phyloP scores from a whole-genome alignment of 2,888 invertebrate genomes.

The Dorcus parallelipipedus region DNA sequence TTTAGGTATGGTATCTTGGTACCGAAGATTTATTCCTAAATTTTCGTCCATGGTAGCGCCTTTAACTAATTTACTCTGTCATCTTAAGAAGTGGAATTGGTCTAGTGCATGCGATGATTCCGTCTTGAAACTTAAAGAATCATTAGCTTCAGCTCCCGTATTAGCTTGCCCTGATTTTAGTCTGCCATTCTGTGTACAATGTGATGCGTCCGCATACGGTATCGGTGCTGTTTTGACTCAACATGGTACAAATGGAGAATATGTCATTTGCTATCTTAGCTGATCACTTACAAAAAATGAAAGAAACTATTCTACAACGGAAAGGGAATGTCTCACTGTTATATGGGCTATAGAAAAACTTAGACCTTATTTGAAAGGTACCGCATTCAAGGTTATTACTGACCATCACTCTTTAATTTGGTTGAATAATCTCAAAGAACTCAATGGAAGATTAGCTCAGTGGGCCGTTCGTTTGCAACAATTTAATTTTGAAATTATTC shows the following conservation, averaged over 20 bases:
- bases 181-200: too few species aligned
- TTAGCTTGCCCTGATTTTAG: too few species aligned
- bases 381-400: too few species aligned
- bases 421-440: too few species aligned
- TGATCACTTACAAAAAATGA: slow-evolving; percentile 13
- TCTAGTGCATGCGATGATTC: slow-evolving; percentile 16
- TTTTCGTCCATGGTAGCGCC: slow-evolving; percentile 15
- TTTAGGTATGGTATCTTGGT: slow-evolving; percentile 35
- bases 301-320: slow-evolving; percentile 18
- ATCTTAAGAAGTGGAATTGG: slow-evolving; percentile 22
- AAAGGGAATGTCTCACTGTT: slow-evolving; percentile 20
- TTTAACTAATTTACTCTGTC: slow-evolving; percentile 9
- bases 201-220: too few species aligned
- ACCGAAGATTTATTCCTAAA: slow-evolving; percentile 24
- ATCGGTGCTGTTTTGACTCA: too few species aligned
- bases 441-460: slow-evolving; percentile 23
- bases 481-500: slow-evolving; percentile 24
- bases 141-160: too few species aligned
- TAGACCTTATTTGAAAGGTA: too few species aligned
- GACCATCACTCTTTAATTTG: too few species aligned
- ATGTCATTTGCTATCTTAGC: slow-evolving; percentile 11
- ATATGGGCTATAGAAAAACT: slow-evolving; percentile 15
- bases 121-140: slow-evolving; percentile 12
- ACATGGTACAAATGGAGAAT: slow-evolving; percentile 1
- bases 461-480: slow-evolving; percentile 25